phyloP scores from a whole-genome alignment of 2,888 invertebrate species.

The Pyrrhosoma nymphula region DNA sequence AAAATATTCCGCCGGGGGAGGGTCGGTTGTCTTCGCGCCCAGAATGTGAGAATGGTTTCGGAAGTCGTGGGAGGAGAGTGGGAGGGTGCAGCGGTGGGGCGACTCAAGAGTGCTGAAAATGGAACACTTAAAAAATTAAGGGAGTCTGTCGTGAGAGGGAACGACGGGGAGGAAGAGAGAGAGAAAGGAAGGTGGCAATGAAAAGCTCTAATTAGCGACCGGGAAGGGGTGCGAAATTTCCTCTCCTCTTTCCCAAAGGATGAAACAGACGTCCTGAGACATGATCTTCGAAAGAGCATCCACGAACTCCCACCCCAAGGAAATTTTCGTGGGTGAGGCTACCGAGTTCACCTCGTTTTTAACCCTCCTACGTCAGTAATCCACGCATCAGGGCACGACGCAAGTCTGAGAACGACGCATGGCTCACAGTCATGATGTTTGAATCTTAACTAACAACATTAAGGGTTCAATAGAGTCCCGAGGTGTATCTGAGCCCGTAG shows the following conservation, averaged over 20 bases:
- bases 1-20: not conserved
- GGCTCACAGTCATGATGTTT: too few species aligned
- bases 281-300: not conserved
- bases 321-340: too few species aligned
- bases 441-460: too few species aligned
- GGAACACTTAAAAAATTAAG: slow-evolving; percentile 36
- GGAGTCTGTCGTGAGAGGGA: not conserved
- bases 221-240: not conserved
- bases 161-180: not conserved
- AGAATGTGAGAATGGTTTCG: not conserved
- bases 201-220: not conserved
- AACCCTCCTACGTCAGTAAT: too few species aligned
- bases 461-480: too few species aligned
- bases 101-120: not conserved
- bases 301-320: too few species aligned
- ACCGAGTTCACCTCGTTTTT: too few species aligned
- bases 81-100: not conserved
- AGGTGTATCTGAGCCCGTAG: too few species aligned
- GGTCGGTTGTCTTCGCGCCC: not conserved
- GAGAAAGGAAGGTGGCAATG: not conserved
- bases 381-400: too few species aligned
- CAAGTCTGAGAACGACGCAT: too few species aligned
- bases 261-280: not conserved
- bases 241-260: not conserved
- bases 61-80: not conserved